These are phyloP conservation scores for Crossaster papposus DNA, from an alignment of 53 echinoderm and acorn worm species.

Conservation along the genomic window DNA sequence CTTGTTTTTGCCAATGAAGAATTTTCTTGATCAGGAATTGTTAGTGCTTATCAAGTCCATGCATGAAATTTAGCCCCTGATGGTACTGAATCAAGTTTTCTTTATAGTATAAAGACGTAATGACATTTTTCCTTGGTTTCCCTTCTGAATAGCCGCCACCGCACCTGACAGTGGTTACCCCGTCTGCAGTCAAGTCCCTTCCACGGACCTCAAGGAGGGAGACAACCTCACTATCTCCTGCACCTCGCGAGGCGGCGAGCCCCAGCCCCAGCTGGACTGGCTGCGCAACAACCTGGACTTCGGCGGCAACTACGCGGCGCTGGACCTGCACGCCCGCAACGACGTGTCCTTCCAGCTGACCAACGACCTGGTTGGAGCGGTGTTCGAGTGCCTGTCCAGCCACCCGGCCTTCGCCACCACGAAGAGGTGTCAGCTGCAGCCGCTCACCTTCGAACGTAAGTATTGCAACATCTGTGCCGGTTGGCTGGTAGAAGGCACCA, in stretches of 20 bases:
- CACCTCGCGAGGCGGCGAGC: constrained; percentile 82
- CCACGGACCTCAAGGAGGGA: constrained; percentile 63
- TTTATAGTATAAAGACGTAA: too few species aligned
- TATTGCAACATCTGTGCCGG: too few species aligned
- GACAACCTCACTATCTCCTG: constrained; percentile 79
- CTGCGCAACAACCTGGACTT: constrained; percentile 61
- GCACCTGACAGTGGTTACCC: constrained; percentile 73
- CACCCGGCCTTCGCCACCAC: constrained; percentile 84
- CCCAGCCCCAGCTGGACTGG: constrained; percentile 87
- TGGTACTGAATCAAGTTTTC: too few species aligned
- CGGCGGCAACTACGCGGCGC: constrained; percentile 53
- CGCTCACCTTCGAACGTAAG: constrained; percentile 83
- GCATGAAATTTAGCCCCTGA: too few species aligned
- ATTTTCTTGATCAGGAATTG: too few species aligned
- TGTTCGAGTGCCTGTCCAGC: constrained; percentile 76
- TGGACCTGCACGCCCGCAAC: constrained; percentile 61
- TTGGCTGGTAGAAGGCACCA: too few species aligned
- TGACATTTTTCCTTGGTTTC: neutral
- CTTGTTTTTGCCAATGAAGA: too few species aligned
- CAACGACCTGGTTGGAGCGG: constrained; percentile 73
- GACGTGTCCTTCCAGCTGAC: constrained; percentile 67
- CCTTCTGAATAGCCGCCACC: constrained; percentile 64
- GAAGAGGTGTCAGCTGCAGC: constrained; percentile 67
- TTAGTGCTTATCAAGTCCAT: too few species aligned
- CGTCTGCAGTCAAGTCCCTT: constrained; percentile 71